Evolutionary conservation across 2,113 vertebrate species (phyloP).

Genomic region (Otis tarda): DNA sequence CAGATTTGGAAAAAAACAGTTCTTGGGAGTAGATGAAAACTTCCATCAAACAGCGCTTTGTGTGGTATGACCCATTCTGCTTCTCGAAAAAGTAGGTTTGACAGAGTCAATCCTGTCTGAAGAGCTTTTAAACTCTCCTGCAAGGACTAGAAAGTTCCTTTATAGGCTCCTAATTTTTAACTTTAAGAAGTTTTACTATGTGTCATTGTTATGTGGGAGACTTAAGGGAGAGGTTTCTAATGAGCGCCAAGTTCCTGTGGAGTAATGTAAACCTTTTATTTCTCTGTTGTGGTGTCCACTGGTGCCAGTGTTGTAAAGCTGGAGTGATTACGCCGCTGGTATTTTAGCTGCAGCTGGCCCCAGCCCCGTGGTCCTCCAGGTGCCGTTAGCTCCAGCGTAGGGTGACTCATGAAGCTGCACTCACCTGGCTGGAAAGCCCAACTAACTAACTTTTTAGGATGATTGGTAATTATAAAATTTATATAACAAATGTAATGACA

Average conservation of each 20-base stretch:
- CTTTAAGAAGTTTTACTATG: neutral
- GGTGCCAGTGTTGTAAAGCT: neutral
- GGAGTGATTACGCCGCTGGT: rapidly evolving
- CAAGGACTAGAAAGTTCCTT: neutral
- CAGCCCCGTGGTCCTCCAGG: neutral
- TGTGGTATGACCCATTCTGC: neutral
- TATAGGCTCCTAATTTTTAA: neutral
- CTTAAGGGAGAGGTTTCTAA: neutral
- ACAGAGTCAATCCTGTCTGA: neutral
- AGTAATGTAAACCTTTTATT: neutral
- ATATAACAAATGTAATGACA: neutral
- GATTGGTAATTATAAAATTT: neutral
- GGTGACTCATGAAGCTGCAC: neutral
- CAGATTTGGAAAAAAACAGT: neutral
- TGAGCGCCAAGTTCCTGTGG: neutral
- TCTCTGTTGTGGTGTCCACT: neutral
- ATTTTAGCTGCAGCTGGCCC: neutral
- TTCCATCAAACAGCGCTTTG: neutral
- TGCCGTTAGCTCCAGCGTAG: neutral
- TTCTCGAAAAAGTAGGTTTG: neutral
- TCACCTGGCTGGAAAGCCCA: neutral
- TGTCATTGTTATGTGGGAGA: neutral
- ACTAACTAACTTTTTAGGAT: neutral
- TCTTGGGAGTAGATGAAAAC: neutral
- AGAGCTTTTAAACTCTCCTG: neutral